These are phyloP conservation scores for Tuberolachnus salignus DNA, from an alignment of 2,888 invertebrate species.

Conservation along the genomic window DNA sequence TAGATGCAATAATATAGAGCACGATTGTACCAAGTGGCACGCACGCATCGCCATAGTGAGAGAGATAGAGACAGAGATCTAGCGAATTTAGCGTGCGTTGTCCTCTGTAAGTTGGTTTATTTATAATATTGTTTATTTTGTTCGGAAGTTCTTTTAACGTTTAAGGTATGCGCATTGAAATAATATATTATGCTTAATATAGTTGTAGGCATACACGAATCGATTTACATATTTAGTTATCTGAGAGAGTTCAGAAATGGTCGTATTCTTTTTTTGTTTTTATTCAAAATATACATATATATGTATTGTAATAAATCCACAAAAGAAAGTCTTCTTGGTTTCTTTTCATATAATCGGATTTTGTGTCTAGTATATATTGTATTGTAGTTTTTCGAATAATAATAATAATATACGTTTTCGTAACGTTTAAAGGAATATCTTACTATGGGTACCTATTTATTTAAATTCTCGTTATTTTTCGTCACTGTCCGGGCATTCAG, in stretches of 20 bases:
- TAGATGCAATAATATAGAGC: not conserved
- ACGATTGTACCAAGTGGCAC: not conserved
- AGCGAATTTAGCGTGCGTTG: slow-evolving; percentile 9
- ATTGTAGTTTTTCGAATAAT: not conserved
- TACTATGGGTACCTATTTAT: too few species aligned
- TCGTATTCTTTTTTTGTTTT: slow-evolving; percentile 11
- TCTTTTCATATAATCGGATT: slow-evolving; percentile 30
- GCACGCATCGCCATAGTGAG: not conserved
- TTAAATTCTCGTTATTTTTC: too few species aligned
- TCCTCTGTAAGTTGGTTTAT: slow-evolving; percentile 5
- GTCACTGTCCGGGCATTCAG: too few species aligned
- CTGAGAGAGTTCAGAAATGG: slow-evolving; percentile 40
- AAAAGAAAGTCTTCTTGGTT: slow-evolving; percentile 46
- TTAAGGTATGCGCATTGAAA: not conserved
- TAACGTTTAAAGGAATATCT: too few species aligned
- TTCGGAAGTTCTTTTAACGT: not conserved
- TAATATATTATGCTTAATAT: not conserved
- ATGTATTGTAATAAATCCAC: not conserved
- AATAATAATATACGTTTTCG: too few species aligned
- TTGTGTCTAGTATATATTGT: not conserved
- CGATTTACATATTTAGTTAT: slow-evolving; percentile 42
- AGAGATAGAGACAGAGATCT: not conserved
- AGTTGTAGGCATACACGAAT: not conserved
- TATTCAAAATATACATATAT: not conserved
- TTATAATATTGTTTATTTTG: slow-evolving; percentile 18